Evolutionary conservation across 2,888 invertebrate genomes (phyloP), one percentile per base, ranked within the genome.

Genomic region (Leucozona laternaria): DNA sequence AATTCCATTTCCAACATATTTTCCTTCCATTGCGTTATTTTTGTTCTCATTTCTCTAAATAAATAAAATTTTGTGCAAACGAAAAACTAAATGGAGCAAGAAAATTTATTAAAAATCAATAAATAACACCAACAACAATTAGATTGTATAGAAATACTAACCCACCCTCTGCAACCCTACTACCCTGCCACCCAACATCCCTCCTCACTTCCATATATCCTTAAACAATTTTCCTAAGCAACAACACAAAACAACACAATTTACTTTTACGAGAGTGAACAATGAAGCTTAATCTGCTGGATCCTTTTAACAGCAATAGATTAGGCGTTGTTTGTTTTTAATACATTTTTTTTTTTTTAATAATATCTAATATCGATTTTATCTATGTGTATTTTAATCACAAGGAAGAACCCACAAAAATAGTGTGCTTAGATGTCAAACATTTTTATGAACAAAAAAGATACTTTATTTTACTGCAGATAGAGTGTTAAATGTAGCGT

Each of bases 81-180:
- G 90, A 90, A 91, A 90, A 90, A 90, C 90, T 91, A 90, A 90
- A 90, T 91, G 91, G 91, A 91, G 91, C 91, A 90, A 91, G 91
- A 90, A 90, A 90, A 91, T 90, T 86, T 86, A 86, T 86, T 86
- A 82, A 82, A 86, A 86, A 86, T 86, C 86, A 86, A 86, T 86
- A 86, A 86, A 80, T 72, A 86, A 85, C 76, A 77, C 58, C 72
- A 79, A 86, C 82, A 70, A 43, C 50, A 25, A 2, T 13, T 1
- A 5, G 2, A 68, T 53, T 73, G 45, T 62, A 50, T 13, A 31
- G 20, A 50, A 50, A 28, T 28, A 17, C 28, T 17, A 43, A 60
- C 3, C 50, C 53, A 57, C 37, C 66, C 31, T n/a, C n/a, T n/a
- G n/a, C n/a, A n/a, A n/a, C n/a, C n/a, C n/a, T n/a, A 53, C 13